Evolutionary conservation across 2,888 invertebrate genomes (phyloP), one percentile per base, ranked within the genome.

Genomic region (Nomada goodeniana): DNA sequence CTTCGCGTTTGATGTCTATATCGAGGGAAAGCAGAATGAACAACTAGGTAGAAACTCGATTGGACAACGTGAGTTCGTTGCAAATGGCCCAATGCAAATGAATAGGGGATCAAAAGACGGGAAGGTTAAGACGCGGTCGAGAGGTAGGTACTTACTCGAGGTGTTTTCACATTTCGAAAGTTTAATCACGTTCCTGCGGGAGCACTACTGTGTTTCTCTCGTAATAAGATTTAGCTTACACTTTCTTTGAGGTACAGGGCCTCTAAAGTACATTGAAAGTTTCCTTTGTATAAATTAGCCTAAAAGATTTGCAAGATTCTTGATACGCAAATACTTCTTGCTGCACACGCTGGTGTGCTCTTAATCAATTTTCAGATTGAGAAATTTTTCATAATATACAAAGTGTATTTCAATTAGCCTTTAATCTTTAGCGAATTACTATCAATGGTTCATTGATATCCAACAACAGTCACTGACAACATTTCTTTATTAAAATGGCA

Each of bases 1-100:
- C 67, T 77, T 75, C 26, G 63, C 61, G 60, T 82, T 76, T 57
- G 60, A 79, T 52, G 76, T 60, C 44, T 67, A 64, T 44, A 13
- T 52, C 13, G 26, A 15, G n/a, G 57, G n/a, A 63, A 63, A 44
- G 29, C 52, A 63, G 42, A 57, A 63, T 53, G 79, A 55, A 64
- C 70, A 60, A 69, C 78, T 52, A 67, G 57, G 23, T 55, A 53
- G 73, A 52, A 64, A 69, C 57, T 73, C 63, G 79, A 64, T 64
- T 68, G 70, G 44, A 61, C 11, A 57, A 75, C 69, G 79, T 23
- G 15, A 20, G 61, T 65, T 65, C 70, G 52, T 59, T 57, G 71
- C 59, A 57, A 74, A 60, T 29, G 61, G 61, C 36, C 60, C 67
- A 60, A 71, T 29, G 65, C 44, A 15, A 79, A 76, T 47, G 60